Evolutionary conservation across 35 echinoderm and acorn worm genomes (phyloP).

Genomic region (Ophioderma brevispina): DNA sequence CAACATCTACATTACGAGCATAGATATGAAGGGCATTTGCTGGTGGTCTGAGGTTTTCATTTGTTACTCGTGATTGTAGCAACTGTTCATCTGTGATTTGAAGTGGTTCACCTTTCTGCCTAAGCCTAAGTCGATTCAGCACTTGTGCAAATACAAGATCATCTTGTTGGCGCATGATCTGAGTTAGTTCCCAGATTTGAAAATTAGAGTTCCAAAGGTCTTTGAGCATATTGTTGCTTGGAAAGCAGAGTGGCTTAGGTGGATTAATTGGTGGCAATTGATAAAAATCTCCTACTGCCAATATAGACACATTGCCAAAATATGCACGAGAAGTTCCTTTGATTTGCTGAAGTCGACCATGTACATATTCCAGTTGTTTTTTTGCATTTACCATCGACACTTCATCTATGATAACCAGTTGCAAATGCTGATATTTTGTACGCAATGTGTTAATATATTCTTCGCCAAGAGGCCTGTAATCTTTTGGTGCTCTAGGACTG

Average conservation of each 20-base stretch:
- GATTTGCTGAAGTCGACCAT: slow-evolving; percentile 58
- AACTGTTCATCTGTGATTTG: not conserved
- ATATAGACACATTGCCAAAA: slow-evolving; percentile 65
- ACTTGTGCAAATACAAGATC: slow-evolving; percentile 38
- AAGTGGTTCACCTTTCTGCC: not conserved
- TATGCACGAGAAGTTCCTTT: not conserved
- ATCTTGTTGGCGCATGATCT: too few species aligned
- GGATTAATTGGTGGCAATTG: slow-evolving; percentile 43
- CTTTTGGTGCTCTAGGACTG: slow-evolving; percentile 21
- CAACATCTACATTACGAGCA: slow-evolving; percentile 49
- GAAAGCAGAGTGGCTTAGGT: not conserved
- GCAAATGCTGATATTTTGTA: not conserved
- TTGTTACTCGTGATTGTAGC: not conserved
- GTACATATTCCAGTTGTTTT: slow-evolving; percentile 45
- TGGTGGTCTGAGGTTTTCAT: not conserved
- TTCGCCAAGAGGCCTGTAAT: slow-evolving; percentile 18
- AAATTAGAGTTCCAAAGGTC: slow-evolving; percentile 26
- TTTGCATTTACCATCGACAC: slow-evolving; percentile 18
- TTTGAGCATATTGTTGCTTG: not conserved
- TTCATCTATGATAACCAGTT: not conserved
- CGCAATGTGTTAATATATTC: slow-evolving; percentile 31
- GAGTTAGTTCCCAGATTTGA: slow-evolving; percentile 10
- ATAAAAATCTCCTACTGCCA: slow-evolving; percentile 61
- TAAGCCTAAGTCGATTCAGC: slow-evolving; percentile 2
- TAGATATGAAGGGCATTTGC: slow-evolving; percentile 40